Base-by-base conservation (phyloP, 37 sponge, comb jelly and placozoan species). In the Hexactinellida sp. region DNA sequence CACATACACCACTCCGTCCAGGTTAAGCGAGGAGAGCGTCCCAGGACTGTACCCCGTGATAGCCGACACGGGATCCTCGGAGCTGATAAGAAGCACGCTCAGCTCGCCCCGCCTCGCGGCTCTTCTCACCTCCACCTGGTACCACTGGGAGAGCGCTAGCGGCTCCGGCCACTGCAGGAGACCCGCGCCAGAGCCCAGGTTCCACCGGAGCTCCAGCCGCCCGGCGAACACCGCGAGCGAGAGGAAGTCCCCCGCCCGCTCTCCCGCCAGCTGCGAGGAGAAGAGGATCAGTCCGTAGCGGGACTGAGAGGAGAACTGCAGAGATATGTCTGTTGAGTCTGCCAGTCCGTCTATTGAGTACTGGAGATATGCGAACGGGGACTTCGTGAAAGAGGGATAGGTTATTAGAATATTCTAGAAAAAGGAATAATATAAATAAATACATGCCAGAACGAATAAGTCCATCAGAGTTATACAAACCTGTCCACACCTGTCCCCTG, bases 401-500 rank as follows among this genome's bases (percentile, higher is more conserved):
- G 32, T 63, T 23, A 63, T 63, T n/a, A 63, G 21, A n/a, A 63
- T 63, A n/a, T 63, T n/a, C 76, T 63, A 63, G 28, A 63, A 10
- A 63, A 7, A 63, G 47, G 13, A 16, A 41, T 16, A 5, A 41
- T 41, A 16, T 16, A 5, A 41, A 41, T n/a, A n/a, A n/a, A n/a
- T n/a, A n/a, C n/a, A n/a, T n/a, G n/a, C n/a, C n/a, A n/a, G n/a
- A n/a, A n/a, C n/a, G n/a, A n/a, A n/a, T n/a, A n/a, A n/a, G n/a
- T n/a, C n/a, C n/a, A n/a, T n/a, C n/a, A n/a, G n/a, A n/a, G 10
- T 13, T 41, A 5, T 41, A 63, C 76, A 3, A 63, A 63, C 76
- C 76, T 63, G 76, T 63, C 76, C 76, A n/a, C 76, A 63, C 13
- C 30, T 63, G 76, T 63, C 76, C 30, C 76, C 76, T 3, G 76